phyloP scores from a whole-genome alignment of 2,888 invertebrate species.

The Idaea dimidiata region DNA sequence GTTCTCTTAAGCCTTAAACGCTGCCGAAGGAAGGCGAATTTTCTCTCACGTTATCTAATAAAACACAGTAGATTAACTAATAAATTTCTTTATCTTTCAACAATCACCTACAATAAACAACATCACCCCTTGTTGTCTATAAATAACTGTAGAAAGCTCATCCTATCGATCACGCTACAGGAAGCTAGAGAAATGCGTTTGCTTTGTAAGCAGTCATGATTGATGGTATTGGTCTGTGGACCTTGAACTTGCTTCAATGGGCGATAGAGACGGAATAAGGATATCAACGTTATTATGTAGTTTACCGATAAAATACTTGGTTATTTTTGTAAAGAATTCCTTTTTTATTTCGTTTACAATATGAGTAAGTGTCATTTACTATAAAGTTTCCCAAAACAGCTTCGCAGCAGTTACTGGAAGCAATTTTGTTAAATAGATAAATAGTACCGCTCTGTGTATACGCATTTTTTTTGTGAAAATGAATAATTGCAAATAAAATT shows the following conservation, averaged over 20 bases:
- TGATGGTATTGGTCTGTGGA: constrained; percentile 37
- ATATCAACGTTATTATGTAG: background rate
- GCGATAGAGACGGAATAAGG: constrained; percentile 11
- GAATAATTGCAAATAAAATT: too few relatives aligned
- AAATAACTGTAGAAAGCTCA: constrained; percentile 28
- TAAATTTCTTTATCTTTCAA: background rate
- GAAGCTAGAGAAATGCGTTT: constrained; percentile 47
- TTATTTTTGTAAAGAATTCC: background rate
- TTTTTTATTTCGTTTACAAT: background rate
- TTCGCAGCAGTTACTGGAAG: too few relatives aligned
- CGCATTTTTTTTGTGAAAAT: too few relatives aligned
- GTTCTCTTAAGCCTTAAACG: too few relatives aligned
- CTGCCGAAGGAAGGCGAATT: too few relatives aligned
- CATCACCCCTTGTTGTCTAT: constrained; percentile 15
- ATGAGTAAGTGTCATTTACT: too few relatives aligned
- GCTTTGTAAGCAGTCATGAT: constrained; percentile 41
- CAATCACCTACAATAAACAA: background rate
- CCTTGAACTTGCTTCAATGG: constrained; percentile 42
- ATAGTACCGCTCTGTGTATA: too few relatives aligned
- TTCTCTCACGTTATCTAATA: too few relatives aligned
- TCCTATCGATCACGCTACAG: constrained; percentile 38
- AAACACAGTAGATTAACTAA: background rate
- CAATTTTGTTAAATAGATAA: too few relatives aligned
- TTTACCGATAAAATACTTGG: background rate
- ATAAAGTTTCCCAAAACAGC: too few relatives aligned